Percentiles rank a stretch among this genome's conserved stretches.
Evolutionary conservation across 2,113 vertebrate species (phyloP).

Genomic region (Microcebus murinus): DNA sequence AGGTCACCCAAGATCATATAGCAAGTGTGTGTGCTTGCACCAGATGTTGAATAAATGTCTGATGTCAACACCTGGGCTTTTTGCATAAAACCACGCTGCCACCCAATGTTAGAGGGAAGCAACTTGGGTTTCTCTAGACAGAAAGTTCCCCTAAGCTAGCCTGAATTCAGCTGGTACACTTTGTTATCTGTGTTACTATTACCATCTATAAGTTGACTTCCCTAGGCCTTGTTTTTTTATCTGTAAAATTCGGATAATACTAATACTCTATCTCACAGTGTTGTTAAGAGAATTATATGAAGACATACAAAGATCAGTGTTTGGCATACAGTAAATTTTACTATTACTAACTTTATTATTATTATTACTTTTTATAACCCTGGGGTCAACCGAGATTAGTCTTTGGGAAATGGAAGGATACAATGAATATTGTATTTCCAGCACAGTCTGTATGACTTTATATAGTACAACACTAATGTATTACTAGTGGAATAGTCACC

Average conservation of each 20-base stretch:
- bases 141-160: not conserved
- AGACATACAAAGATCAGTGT: not conserved
- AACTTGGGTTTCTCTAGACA: not conserved
- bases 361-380: not conserved
- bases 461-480: not conserved
- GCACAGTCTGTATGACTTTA: not conserved
- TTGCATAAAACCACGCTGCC: not conserved
- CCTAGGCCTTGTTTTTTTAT: not conserved
- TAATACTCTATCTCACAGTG: not conserved
- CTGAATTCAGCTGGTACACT: not conserved
- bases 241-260: not conserved
- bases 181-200: not conserved
- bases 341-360: not conserved
- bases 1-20: not conserved
- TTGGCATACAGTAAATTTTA: not conserved
- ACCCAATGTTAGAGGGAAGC: not conserved
- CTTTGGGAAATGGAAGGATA: not conserved
- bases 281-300: not conserved
- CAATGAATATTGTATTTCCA: not conserved
- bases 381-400: not conserved
- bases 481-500: not conserved
- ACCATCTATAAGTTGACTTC: not conserved
- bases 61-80: not conserved
- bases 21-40: not conserved
- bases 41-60: not conserved